A percentile compares a stretch with the other conserved stretches of the same genome.
phyloP scores from a whole-genome alignment of 2,113 vertebrate species.

The Engraulis encrasicolus region DNA sequence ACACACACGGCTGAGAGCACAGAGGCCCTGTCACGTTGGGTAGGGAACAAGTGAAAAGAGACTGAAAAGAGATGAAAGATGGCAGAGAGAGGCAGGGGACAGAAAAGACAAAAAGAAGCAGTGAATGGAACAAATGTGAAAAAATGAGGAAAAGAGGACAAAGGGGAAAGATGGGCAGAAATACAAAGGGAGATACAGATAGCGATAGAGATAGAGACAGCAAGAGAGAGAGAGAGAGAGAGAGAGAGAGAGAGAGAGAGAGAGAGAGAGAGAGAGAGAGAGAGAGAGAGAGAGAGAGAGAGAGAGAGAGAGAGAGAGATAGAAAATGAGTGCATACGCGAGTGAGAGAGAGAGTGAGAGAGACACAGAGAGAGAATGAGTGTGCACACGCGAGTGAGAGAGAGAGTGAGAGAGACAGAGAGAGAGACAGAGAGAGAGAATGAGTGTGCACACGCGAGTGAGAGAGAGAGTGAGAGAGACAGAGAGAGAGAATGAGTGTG shows the following conservation, averaged over 20 bases:
- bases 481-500: neutral
- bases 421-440: slow-evolving; percentile 2
- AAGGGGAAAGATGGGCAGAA: too few species aligned
- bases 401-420: neutral
- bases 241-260: too few species aligned
- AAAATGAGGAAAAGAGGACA: neutral
- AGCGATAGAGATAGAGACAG: too few species aligned
- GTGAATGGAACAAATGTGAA: neutral
- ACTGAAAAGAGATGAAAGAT: too few species aligned
- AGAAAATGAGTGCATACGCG: too few species aligned
- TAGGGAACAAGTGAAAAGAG: neutral
- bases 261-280: neutral
- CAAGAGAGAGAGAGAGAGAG: too few species aligned
- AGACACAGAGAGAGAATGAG: neutral
- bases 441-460: too few species aligned
- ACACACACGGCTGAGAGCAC: neutral
- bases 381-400: too few species aligned
- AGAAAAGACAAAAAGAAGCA: neutral
- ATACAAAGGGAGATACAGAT: too few species aligned
- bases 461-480: neutral
- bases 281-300: neutral
- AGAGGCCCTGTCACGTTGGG: neutral
- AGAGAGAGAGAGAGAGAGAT: neutral
- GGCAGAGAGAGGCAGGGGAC: neutral
- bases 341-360: neutral